Conservation (phyloP, 2,888 invertebrate genomes). For the Gisinianus flammeolus region DNA sequence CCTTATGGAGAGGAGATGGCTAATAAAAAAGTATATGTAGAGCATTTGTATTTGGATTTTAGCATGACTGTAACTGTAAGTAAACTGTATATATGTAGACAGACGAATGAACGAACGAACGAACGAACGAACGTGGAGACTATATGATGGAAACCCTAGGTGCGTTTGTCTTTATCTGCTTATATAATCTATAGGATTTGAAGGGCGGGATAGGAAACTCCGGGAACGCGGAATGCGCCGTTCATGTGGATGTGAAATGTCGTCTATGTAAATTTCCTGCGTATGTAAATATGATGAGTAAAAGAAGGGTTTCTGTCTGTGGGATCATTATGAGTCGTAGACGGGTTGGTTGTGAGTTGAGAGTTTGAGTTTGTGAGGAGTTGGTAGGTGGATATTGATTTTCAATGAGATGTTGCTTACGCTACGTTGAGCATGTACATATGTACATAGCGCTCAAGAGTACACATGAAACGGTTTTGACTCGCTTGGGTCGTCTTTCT, state of each 20-base stretch:
- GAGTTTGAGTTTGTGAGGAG: no score
- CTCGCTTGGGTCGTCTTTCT: constrained; percentile 19
- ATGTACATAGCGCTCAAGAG: background rate
- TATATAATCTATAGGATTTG: background rate
- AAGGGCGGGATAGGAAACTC: background rate
- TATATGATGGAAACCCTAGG: no score
- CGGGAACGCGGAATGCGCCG: background rate
- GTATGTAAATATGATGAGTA: constrained; percentile 6
- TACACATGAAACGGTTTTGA: constrained; percentile 21
- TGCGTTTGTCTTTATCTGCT: no score
- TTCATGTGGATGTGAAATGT: background rate
- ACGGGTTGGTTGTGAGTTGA: no score
- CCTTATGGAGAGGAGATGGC: background rate
- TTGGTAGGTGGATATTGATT: constrained; percentile 15
- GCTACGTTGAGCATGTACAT: background rate
- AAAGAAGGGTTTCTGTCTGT: background rate
- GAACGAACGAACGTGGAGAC: no score
- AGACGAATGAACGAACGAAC: no score
- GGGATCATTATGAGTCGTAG: no score
- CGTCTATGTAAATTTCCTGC: background rate
- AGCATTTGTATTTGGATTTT: background rate
- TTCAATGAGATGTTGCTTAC: constrained; percentile 19
- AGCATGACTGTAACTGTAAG: background rate
- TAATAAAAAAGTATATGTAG: background rate
- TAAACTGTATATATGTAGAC: no score